Base-by-base conservation (phyloP, 2,797 vertebrate genomes). In the Oryzias sinensis region DNA sequence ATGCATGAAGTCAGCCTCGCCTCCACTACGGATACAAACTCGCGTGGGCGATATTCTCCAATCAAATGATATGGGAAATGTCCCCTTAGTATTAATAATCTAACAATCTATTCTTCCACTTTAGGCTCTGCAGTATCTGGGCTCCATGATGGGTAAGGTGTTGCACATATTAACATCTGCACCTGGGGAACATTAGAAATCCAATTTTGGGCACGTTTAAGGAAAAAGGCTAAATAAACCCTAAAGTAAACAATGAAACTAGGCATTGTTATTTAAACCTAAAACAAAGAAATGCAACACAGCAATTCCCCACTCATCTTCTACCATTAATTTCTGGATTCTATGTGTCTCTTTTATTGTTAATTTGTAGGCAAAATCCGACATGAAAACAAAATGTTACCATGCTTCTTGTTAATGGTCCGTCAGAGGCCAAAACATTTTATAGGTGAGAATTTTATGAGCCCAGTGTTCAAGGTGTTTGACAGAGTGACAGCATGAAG, bases 1-100 rank as follows among this genome's bases (percentile, higher is more conserved):
- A 89, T 90, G 82, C 83, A 90, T 89, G 59, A 72, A 80, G 74
- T 46, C 79, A 81, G 79, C 76, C 75, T 82, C 60, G 80, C 77
- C 77, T 90, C 61, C 57, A 58, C 83, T 76, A 64, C 64, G 81
- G 86, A 77, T 84, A 86, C 83, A 87, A 88, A 88, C 84, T 79
- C 43, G 57, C 73, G 81, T 76, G 84, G 83, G 73, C 84, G 83
- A 87, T 79, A 84, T 69, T 79, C 82, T 82, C 63, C 76, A 68
- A 75, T 86, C 77, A 81, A 72, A 81, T 68, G 70, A 81, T 79
- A 83, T 63, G 69, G 77, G 70, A 84, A 87, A 79, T 81, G 82
- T 84, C 76, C 74, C 81, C 72, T 87, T 76, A 80, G 71, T 83
- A 88, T 84, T 85, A 87, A 85, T 84, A 88, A 83, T 85, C 80